Evolutionary conservation across 2,113 vertebrate species (phyloP).

Genomic region (Patagioenas fasciata): DNA sequence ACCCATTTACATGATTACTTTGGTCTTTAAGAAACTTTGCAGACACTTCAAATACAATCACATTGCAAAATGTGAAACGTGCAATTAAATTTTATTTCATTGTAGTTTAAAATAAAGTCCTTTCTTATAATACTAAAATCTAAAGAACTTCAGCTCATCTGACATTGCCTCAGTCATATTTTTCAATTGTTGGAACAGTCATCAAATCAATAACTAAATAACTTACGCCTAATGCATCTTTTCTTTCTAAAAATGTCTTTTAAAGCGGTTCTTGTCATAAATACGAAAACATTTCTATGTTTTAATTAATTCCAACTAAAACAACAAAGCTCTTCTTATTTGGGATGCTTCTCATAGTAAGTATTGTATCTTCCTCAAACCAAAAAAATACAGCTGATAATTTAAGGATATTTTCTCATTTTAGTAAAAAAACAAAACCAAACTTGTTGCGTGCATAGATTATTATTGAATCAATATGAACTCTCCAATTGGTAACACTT

Average conservation of each 20-base stretch:
- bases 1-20: conserved; percentile 35
- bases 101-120: conserved; percentile 19
- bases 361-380: not conserved
- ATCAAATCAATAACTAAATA: not conserved
- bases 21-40: conserved; percentile 41
- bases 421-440: not conserved
- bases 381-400: not conserved
- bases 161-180: not conserved
- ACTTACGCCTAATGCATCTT: not conserved
- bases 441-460: not conserved
- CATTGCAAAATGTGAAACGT: not conserved
- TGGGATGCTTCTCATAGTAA: not conserved
- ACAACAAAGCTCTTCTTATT: not conserved
- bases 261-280: not conserved
- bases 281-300: not conserved
- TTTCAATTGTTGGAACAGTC: not conserved
- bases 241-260: not conserved
- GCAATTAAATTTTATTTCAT: conserved; percentile 20
- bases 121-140: not conserved
- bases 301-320: not conserved
- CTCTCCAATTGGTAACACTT: fast-evolving
- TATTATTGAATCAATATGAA: not conserved
- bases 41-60: conserved; percentile 46
- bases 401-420: not conserved
- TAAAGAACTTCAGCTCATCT: not conserved